These are phyloP conservation scores for Rhinoderma darwinii DNA, from an alignment of 2,113 vertebrate species.

Conservation along the genomic window DNA sequence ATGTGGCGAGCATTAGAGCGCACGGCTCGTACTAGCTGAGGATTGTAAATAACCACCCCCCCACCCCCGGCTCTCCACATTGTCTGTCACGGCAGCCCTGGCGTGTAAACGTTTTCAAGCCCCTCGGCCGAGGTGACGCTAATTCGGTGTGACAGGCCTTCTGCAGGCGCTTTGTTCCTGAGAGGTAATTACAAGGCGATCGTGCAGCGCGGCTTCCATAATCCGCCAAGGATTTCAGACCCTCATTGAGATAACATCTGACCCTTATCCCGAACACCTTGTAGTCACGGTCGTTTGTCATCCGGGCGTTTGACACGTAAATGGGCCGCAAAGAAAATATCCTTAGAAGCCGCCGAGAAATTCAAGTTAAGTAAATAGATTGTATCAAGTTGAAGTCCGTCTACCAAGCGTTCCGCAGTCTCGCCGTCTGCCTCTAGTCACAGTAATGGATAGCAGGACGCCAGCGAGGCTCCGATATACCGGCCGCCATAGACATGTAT, in stretches of 20 bases:
- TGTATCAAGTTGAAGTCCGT: background rate
- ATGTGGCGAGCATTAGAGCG: too few species aligned
- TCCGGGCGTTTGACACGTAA: background rate
- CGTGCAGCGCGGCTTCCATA: conserved; percentile 44
- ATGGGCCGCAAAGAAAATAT: background rate
- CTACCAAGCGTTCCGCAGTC: background rate
- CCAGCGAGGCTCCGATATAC: background rate
- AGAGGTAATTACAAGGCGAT: conserved; percentile 68
- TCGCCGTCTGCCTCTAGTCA: background rate
- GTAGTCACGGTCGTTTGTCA: conserved; percentile 54
- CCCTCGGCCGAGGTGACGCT: background rate
- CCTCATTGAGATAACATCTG: conserved; percentile 62
- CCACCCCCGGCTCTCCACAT: too few species aligned
- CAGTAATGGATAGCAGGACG: background rate
- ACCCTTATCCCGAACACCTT: conserved; percentile 61
- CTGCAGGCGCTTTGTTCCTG: conserved; percentile 62
- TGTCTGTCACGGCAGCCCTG: background rate
- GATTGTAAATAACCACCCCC: background rate
- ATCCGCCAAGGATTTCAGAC: conserved; percentile 54
- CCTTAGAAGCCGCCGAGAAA: background rate
- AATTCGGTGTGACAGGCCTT: conserved; percentile 62
- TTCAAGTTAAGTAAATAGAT: background rate
- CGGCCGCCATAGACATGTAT: background rate
- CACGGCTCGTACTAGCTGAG: too few species aligned
- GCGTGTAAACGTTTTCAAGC: background rate